These are phyloP conservation scores for Hemistola chrysoprasaria DNA, from an alignment of 2,888 invertebrate genomes.

Conservation along the genomic window DNA sequence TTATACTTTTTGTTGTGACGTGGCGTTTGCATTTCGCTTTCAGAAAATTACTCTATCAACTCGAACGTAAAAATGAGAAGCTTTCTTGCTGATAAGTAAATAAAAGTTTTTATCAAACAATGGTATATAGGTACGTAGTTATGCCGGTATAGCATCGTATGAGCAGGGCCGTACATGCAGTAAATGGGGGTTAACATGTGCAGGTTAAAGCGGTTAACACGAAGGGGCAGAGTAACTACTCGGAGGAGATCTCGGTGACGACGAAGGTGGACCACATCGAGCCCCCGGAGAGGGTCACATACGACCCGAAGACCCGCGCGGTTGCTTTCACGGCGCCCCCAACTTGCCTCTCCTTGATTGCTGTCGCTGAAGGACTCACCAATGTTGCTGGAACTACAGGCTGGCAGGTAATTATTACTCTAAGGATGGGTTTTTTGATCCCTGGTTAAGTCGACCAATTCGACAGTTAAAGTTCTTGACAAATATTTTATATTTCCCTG, in stretches of 20 bases:
- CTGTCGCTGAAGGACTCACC: conserved; percentile 87
- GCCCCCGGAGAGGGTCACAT: conserved; percentile 90
- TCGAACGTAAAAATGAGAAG: not conserved
- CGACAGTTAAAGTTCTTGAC: no score
- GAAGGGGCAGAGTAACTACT: conserved; percentile 93
- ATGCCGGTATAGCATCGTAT: conserved; percentile 30
- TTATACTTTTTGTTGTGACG: conserved; percentile 32
- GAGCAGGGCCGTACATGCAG: conserved; percentile 9
- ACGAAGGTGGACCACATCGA: conserved; percentile 94
- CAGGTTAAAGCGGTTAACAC: conserved; percentile 93
- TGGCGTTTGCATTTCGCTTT: conserved; percentile 14
- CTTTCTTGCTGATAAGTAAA: not conserved
- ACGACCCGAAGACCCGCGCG: conserved; percentile 89
- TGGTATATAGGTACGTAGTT: conserved; percentile 40
- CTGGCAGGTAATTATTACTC: conserved; percentile 67
- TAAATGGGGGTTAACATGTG: conserved; percentile 31
- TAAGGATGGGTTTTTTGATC: no score
- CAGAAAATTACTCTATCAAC: not conserved
- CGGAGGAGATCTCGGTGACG: conserved; percentile 90
- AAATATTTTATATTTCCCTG: no score
- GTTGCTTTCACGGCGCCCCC: conserved; percentile 91
- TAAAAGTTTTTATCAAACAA: conserved; percentile 24
- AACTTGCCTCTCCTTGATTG: conserved; percentile 89
- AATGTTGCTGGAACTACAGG: conserved; percentile 46
- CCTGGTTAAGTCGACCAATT: no score